Conservation (phyloP, 2,113 vertebrate species). For the Pogona vitticeps region DNA sequence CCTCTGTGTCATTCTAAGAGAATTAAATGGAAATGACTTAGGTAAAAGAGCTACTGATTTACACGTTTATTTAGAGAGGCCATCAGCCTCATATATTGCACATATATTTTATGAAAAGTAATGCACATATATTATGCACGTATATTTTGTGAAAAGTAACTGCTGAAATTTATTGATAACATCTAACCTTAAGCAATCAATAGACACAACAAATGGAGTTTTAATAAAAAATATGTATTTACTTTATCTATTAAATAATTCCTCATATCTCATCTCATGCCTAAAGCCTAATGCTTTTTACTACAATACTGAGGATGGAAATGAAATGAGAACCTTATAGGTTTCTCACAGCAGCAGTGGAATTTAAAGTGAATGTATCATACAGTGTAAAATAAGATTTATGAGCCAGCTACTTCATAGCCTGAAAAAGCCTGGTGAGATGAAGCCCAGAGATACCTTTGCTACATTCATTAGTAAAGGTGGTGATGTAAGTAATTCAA, state of each 20-base stretch:
- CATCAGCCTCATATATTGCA: neutral
- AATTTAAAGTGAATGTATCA: neutral
- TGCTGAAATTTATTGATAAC: neutral
- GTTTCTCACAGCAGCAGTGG: neutral
- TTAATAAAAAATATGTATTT: neutral
- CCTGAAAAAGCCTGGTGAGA: neutral
- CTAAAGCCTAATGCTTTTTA: neutral
- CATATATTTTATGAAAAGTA: neutral
- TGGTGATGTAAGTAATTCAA: too few relatives aligned
- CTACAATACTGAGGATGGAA: neutral
- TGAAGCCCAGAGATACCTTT: neutral
- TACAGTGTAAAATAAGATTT: neutral
- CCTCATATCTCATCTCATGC: neutral
- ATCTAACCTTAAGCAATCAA: neutral
- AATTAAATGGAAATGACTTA: neutral
- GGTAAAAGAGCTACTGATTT: neutral
- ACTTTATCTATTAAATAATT: neutral
- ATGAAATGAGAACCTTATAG: neutral
- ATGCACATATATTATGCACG: neutral
- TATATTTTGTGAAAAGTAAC: neutral
- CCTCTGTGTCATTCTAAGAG: neutral
- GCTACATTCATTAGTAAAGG: neutral
- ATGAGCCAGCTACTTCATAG: neutral
- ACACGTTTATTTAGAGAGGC: neutral
- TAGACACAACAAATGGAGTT: neutral